Evolutionary conservation across 2,888 invertebrate species (phyloP), one percentile per base, ranked within the genome.

Genomic region (Tipula helvola): DNA sequence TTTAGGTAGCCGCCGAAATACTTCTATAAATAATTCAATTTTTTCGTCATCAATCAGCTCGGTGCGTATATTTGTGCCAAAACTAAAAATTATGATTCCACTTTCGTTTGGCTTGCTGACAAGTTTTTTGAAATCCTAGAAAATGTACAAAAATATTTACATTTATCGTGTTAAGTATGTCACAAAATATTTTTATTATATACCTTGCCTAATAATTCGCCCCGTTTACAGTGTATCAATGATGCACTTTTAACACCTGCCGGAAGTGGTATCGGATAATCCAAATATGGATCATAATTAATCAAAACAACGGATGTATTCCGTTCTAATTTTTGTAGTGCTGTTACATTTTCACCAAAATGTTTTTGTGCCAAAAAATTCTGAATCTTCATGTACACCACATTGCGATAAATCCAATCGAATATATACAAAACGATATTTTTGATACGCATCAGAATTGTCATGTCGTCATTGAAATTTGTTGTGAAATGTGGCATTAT

Each of bases 351-450:
- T 3, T 5, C 83, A 12, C 42, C 85, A 86, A 87, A 87, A 13
- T 57, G 12, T 85, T 84, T 87, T 13, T 18, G 16, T 36, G 41
- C 41, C 57, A 86, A 18, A 36, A 28, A 52, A 84, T 87, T 87
- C 85, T 87, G 87, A 41, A 85, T 87, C 86, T 87, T 86, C 87
- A 87, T 87, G 57, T 41, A 87, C 52, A 87, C 39, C 13, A 36
- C 47, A 12, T 13, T 83, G 2, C 87, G 83, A 13, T 87, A 86
- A 13, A 87, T 83, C 85, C 85, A 86, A 86, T 87, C 87, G 57
- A 86, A 87, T 47, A 36, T 13, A 86, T 86, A 86, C 36, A 39
- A 28, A 86, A 86, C 41, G 42, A 83, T 39, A 83, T 87, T 87
- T 71, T 85, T 57, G 47, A 86, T 57, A 16, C 86, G 52, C 39